Evolutionary conservation across 2,888 invertebrate genomes (phyloP), one percentile per base, ranked within the genome.

Genomic region (Tachina grossa): DNA sequence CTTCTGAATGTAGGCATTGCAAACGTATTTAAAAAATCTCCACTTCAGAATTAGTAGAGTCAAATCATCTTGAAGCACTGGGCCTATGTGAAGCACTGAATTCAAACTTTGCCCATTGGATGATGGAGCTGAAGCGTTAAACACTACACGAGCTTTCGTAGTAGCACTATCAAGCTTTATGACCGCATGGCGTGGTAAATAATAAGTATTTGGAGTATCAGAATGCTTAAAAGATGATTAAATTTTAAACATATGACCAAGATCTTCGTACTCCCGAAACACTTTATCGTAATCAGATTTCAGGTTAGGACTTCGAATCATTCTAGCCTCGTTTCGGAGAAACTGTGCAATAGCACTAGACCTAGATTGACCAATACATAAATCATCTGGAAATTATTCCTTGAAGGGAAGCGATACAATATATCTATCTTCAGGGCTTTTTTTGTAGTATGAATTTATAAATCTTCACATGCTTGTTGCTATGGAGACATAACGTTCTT

Each of bases 121-220:
- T 10, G 88, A 83, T 47, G 63, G 45, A 47, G 77, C 45, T 5
- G 87, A 88, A 1, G 86, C 85, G 47, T 87, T 82, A 45, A 85
- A 85, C 1, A 87, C 83, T 4, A 86, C 71, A 2, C 87, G 69
- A 6, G 84, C 68, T 66, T 75, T 87, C 0, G 75, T 84, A 45
- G 74, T 47, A 9, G 19, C 55, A 10, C 61, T 82, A 3, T 82
- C 74, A 5, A 75, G 57, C 9, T 75, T 81, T 10, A 74, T 45
- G 2, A 68, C 74, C 14, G 78, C 78, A 41, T 83, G 83, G n/a
- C 75, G 74, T 9, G 74, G 75, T 13, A 82, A 41, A 16, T 72
- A 78, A 53, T 65, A 76, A 19, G 49, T 3, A 10, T 19, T 1
- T 14, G 47, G 10, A 22, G 13, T 11, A 19, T 66, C 6, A 9